Base-by-base conservation (phyloP, 2,113 vertebrate species). In the Petrocephalus microphthalmus region DNA sequence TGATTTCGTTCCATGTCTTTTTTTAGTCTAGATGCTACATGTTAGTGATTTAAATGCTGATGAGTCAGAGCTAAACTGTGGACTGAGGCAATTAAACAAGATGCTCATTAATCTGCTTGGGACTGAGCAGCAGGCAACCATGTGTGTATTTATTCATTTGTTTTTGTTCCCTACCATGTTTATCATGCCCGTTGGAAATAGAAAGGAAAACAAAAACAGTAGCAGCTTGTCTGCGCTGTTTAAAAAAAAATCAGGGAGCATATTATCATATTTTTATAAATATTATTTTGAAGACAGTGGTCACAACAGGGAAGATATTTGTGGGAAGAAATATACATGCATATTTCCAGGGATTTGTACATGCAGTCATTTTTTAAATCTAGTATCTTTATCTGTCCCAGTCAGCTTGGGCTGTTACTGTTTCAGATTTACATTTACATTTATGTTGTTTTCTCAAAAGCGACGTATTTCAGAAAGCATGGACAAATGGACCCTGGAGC, bases 31-130 rank as follows among this genome's bases (percentile, higher is more conserved):
- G n/a, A 67, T 67, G 60, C 71, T 42, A 15, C 33, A 42, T 78
- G 33, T 78, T 13, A 33, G 33, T 29, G 60, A 29, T 67, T 67
- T 78, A 78, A 19, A 51, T 84, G 82, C 82, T 52, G 45, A 84
- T 84, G 47, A 51, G 82, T 84, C 42, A 52, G 42, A 84, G 47
- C 49, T 49, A 20, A 52, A 84, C n/a, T 52, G 22, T 84, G 49
- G 82, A 83, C 81, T 83, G 81, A 83, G 81, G 82, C 45, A 51
- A 84, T 84, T 49, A 84, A 84, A 84, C 49, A 47, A 51, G 33
- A 42, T 78, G 29, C 51, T 84, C 47, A 84, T 84, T 84, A 47
- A 49, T 83, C 81, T 84, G n/a, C 82, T 22, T 25, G 82, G 45
- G 82, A 47, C 45, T 25, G 45, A 52, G 11, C 47, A 51, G 45